Conservation (phyloP, 2,797 vertebrate species). For the Furcifer pardalis region DNA sequence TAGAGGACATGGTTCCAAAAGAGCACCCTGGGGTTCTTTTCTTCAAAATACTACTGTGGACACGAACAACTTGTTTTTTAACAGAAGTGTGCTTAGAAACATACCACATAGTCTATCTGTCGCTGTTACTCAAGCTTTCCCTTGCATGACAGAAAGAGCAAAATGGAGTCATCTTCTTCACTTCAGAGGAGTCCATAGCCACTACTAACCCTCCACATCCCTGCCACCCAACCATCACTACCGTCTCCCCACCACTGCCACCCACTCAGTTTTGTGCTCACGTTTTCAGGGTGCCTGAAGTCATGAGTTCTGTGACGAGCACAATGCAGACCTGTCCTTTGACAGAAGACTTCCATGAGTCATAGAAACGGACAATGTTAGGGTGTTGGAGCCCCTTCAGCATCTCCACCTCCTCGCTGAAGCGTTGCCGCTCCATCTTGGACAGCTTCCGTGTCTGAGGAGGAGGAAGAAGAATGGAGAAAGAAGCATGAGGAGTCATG, state of each 20-base stretch:
- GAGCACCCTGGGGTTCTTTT: neutral
- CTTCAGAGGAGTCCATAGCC: neutral
- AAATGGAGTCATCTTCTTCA: neutral
- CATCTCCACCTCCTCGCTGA: slow-evolving; percentile 98
- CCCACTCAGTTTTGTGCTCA: slow-evolving; percentile 72
- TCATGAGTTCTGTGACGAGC: slow-evolving; percentile 98
- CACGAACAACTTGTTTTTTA: neutral
- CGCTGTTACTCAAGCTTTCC: no score
- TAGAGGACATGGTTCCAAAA: neutral
- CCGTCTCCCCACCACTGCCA: neutral
- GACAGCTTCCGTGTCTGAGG: slow-evolving; percentile 91
- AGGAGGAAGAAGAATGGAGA: slow-evolving; percentile 22
- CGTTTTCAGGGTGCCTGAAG: slow-evolving; percentile 98
- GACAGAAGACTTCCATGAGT: slow-evolving; percentile 94
- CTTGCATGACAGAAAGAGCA: neutral
- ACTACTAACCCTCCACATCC: neutral
- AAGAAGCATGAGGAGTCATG: neutral
- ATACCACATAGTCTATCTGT: neutral
- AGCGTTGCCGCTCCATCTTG: slow-evolving; percentile 91
- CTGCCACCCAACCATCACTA: neutral
- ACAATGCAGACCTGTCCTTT: slow-evolving; percentile 96
- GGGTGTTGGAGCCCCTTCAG: slow-evolving; percentile 97
- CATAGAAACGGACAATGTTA: slow-evolving; percentile 97
- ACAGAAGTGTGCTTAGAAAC: neutral
- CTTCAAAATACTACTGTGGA: neutral